phyloP scores from a whole-genome alignment of 2,888 invertebrate genomes.

The Cheilosia vulpina region DNA sequence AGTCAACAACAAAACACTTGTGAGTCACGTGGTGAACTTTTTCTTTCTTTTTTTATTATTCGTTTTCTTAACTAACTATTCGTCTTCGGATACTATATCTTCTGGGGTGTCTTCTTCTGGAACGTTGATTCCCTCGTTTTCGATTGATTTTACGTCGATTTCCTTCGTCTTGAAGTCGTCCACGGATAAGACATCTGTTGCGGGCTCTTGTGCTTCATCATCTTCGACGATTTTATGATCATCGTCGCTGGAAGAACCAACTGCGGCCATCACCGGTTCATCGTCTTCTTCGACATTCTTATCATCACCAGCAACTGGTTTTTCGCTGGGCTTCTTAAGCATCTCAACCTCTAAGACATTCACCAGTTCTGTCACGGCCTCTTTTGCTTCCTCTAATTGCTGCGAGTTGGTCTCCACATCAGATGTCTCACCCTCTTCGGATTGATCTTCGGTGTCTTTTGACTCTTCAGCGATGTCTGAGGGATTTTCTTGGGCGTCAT shows the following conservation, averaged over 20 bases:
- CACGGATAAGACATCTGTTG: slow-evolving; percentile 62
- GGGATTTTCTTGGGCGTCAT: slow-evolving; percentile 14
- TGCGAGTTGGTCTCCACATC: slow-evolving; percentile 5
- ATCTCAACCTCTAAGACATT: slow-evolving; percentile 48
- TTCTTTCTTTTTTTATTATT: slow-evolving; percentile 23
- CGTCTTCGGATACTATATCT: slow-evolving; percentile 36
- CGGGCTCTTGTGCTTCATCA: slow-evolving; percentile 25
- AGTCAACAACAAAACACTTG: slow-evolving; percentile 32
- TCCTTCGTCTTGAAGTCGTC: slow-evolving; percentile 62
- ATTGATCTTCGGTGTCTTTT: slow-evolving; percentile 13
- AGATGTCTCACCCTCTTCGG: slow-evolving; percentile 12
- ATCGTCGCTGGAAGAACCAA: neutral
- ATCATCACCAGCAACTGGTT: slow-evolving; percentile 10
- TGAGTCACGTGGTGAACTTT: slow-evolving; percentile 32
- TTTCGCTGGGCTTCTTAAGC: slow-evolving; percentile 39
- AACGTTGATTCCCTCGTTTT: slow-evolving; percentile 46
- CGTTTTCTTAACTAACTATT: slow-evolving; percentile 54
- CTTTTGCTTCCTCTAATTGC: slow-evolving; percentile 35
- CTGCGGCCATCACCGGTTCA: neutral
- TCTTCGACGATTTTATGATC: slow-evolving; percentile 6
- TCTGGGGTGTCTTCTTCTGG: slow-evolving; percentile 48
- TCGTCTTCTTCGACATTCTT: neutral
- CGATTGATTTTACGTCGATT: slow-evolving; percentile 59
- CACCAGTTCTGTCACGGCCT: slow-evolving; percentile 48
- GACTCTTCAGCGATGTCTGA: neutral